phyloP scores from a whole-genome alignment of 2,113 vertebrate species.

The Tyto alba region DNA sequence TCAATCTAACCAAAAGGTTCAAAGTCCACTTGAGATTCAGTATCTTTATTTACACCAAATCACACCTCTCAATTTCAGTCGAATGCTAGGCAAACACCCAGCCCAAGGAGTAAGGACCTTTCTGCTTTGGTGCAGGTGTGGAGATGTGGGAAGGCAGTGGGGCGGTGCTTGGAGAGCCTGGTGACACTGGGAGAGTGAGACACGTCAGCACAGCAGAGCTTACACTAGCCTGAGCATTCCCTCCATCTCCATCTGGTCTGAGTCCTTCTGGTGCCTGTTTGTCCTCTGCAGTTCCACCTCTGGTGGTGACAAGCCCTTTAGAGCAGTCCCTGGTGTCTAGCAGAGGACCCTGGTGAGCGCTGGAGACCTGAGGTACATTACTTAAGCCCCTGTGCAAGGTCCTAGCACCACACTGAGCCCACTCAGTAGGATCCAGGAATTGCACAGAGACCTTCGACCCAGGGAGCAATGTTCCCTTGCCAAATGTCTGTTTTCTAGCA shows the following conservation, averaged over 20 bases:
- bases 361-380: not conserved
- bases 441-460: not conserved
- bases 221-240: accelerated
- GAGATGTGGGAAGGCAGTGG: not conserved
- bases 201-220: accelerated
- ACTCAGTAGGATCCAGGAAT: accelerated
- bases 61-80: not conserved
- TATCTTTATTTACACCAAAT: not conserved
- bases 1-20: not conserved
- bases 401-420: not conserved
- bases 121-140: not conserved
- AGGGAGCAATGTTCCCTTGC: not conserved
- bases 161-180: not conserved
- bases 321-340: not conserved
- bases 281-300: not conserved
- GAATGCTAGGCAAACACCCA: not conserved
- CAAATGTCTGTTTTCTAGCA: not conserved
- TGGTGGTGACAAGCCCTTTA: not conserved
- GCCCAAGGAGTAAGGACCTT: not conserved
- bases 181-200: too few relatives aligned
- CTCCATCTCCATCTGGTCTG: not conserved
- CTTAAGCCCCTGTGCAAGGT: accelerated
- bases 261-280: not conserved
- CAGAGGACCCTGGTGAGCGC: not conserved
- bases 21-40: not conserved